Evolutionary conservation across 1,140 invertebrate species (phyloP).

Genomic region (Drosophila hydei): DNA sequence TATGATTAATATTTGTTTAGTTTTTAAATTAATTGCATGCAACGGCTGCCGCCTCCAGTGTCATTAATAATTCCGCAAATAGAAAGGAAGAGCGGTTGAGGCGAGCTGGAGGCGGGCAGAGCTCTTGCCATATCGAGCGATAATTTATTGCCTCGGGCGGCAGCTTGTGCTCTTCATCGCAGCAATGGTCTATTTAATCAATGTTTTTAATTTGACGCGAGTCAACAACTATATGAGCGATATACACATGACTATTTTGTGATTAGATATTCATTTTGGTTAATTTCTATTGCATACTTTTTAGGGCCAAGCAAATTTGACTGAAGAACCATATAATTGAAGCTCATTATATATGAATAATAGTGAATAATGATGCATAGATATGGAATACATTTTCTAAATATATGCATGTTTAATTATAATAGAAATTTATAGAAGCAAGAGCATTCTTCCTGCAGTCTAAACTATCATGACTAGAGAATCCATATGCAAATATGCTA

Average conservation of each 20-base stretch:
- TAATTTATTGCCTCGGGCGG: conserved; percentile 4
- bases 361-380: too few species aligned
- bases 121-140: conserved; percentile 1
- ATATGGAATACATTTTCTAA: too few species aligned
- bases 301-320: neutral
- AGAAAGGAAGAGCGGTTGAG: neutral
- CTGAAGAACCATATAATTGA: neutral
- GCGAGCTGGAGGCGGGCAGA: neutral
- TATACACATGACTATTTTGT: neutral
- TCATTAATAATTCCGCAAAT: conserved; percentile 38
- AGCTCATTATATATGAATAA: too few species aligned
- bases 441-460: too few species aligned
- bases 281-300: conserved; percentile 4
- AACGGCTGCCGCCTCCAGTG: conserved; percentile 23
- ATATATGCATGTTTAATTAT: too few species aligned
- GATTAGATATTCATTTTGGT: neutral
- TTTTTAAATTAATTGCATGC: conserved; percentile 76
- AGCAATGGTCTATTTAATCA: conserved; percentile 19
- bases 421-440: too few species aligned
- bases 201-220: conserved; percentile 15
- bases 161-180: conserved; percentile 27
- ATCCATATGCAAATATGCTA: too few species aligned
- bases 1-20: conserved; percentile 77
- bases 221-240: neutral
- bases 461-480: too few species aligned